Evolutionary conservation across 2,797 vertebrate species (phyloP).

Genomic region (Periophthalmus magnuspinnatus): DNA sequence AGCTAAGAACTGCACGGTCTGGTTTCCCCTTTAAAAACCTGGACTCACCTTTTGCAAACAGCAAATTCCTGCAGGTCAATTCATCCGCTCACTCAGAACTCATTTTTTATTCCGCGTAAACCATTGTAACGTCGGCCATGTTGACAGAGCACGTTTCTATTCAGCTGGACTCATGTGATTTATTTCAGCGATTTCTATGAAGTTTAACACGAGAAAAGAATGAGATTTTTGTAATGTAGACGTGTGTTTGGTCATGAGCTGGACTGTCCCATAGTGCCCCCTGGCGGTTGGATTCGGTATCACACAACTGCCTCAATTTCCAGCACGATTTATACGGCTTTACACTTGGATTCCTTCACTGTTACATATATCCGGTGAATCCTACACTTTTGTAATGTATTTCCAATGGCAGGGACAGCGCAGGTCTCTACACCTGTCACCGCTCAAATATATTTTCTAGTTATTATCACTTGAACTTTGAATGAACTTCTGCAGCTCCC

Average conservation of each 20-base stretch:
- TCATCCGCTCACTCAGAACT: slow-evolving; percentile 2
- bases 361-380: not conserved
- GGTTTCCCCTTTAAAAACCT: slow-evolving; percentile 42
- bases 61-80: slow-evolving; percentile 34
- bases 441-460: slow-evolving; percentile 42
- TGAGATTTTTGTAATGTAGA: not conserved
- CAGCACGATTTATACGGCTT: slow-evolving; percentile 11
- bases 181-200: not conserved
- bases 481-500: slow-evolving; percentile 38
- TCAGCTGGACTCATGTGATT: not conserved
- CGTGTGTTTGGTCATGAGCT: slow-evolving; percentile 14
- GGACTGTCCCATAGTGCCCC: slow-evolving; percentile 54
- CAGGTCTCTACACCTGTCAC: slow-evolving; percentile 24
- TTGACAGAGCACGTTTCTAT: not conserved
- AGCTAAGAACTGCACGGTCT: slow-evolving; percentile 57
- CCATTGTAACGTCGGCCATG: not conserved
- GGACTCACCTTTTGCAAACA: slow-evolving; percentile 37
- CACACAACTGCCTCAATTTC: slow-evolving; percentile 11
- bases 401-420: not conserved
- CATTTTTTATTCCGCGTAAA: not conserved
- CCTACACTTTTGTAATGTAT: slow-evolving; percentile 6
- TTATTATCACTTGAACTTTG: slow-evolving; percentile 54
- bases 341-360: not conserved
- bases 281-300: slow-evolving; percentile 37
- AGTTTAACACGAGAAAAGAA: not conserved